These are phyloP conservation scores for Ceriagrion tenellum DNA, from an alignment of 2,888 invertebrate species.

Conservation along the genomic window DNA sequence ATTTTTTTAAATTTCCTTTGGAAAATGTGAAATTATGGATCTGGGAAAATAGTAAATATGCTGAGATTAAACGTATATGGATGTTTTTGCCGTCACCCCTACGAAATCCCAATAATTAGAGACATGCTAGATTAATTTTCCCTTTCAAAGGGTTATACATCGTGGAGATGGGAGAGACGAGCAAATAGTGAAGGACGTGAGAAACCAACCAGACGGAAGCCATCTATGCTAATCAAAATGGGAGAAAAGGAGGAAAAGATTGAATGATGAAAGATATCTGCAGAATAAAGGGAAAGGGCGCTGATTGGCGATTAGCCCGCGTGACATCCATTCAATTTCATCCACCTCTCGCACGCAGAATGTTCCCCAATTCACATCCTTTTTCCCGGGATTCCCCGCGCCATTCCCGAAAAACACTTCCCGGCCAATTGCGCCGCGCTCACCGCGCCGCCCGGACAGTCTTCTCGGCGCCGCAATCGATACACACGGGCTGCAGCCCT, in stretches of 20 bases:
- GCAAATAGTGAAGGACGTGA: neutral
- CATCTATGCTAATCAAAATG: neutral
- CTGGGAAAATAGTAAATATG: no score
- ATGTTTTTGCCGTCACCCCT: no score
- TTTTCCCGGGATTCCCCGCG: neutral
- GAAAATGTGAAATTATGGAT: no score
- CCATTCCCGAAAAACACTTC: neutral
- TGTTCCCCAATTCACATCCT: neutral
- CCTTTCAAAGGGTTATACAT: no score
- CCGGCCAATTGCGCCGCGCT: constrained; percentile 9
- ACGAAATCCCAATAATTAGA: no score
- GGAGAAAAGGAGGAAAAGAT: neutral
- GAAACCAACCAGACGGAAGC: neutral
- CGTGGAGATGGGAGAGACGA: neutral
- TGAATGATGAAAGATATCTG: neutral
- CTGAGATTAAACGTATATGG: no score
- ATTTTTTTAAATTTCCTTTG: no score
- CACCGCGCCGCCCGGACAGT: constrained; percentile 8
- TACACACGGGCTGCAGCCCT: constrained; percentile 9
- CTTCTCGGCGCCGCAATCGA: constrained; percentile 38
- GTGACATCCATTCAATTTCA: neutral
- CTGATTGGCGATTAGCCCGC: neutral
- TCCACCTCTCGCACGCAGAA: neutral
- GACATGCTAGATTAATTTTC: no score
- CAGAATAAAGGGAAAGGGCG: neutral